Conservation (phyloP, 2,113 vertebrate genomes). For the Megaceryle torquata region DNA sequence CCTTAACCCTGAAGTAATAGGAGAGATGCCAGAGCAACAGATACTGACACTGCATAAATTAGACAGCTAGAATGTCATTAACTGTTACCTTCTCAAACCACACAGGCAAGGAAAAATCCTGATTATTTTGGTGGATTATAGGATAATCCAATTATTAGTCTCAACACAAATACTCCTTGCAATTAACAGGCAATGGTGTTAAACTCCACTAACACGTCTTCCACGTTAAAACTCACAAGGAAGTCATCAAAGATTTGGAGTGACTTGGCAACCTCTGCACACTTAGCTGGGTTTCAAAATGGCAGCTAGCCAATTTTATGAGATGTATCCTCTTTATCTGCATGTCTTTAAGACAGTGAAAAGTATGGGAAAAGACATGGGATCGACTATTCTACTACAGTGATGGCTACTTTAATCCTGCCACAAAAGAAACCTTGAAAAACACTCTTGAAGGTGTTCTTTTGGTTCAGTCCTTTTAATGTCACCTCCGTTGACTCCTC, state of each 20-base stretch:
- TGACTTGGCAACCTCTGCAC: neutral
- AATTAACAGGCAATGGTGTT: neutral
- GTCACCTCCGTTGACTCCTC: neutral
- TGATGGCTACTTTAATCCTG: neutral
- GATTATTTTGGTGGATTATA: slow-evolving; percentile 17
- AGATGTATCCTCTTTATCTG: neutral
- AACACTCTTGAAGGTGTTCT: neutral
- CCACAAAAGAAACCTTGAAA: neutral
- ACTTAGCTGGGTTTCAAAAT: neutral
- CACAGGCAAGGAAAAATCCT: neutral
- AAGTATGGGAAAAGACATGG: fast-evolving
- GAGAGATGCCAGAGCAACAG: neutral
- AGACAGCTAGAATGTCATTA: neutral
- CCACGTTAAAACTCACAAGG: neutral
- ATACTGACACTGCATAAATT: neutral
- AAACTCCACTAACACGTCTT: neutral
- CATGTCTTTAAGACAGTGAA: neutral
- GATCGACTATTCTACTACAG: fast-evolving
- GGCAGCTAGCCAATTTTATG: neutral
- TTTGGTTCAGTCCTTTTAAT: neutral
- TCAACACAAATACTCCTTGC: neutral
- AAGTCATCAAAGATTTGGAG: neutral
- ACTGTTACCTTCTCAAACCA: neutral
- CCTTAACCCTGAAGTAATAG: neutral
- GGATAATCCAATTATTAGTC: neutral